Evolutionary conservation across 2,797 vertebrate species (phyloP).

Genomic region (Rhinatrema bivittatum): DNA sequence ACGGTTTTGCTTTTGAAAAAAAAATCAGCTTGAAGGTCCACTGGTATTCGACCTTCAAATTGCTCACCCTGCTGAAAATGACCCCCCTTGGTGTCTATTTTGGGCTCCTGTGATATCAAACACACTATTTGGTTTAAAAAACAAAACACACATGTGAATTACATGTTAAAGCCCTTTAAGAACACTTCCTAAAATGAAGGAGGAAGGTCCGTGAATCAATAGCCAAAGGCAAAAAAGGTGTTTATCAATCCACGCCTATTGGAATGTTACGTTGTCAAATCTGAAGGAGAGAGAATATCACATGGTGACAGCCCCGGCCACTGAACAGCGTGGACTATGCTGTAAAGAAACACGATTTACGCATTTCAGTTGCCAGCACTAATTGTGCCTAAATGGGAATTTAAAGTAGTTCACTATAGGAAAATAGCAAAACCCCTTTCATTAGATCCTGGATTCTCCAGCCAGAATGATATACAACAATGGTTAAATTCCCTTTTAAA

Average conservation of each 20-base stretch:
- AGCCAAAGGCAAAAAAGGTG: background rate
- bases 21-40: too few species aligned
- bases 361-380: too few species aligned
- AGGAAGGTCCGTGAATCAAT: rapidly evolving
- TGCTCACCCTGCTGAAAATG: too few species aligned
- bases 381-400: too few species aligned
- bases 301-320: too few species aligned
- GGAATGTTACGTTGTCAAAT: too few species aligned
- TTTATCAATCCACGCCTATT: background rate
- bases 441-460: constrained; percentile 5
- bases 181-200: rapidly evolving
- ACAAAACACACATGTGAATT: background rate
- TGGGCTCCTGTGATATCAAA: constrained; percentile 3
- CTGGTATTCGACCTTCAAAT: too few species aligned
- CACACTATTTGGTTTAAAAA: background rate
- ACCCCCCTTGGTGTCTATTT: constrained; percentile 23
- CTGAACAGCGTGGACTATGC: too few species aligned
- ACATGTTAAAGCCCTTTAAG: background rate
- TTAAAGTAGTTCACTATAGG: too few species aligned
- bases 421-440: constrained; percentile 11
- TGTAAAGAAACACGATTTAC: too few species aligned
- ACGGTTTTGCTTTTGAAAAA: too few species aligned
- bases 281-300: constrained; percentile 14
- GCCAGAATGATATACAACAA: background rate
- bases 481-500: constrained; percentile 41